Conservation (phyloP, 1,140 invertebrate species). For the Procambarus clarkii region DNA sequence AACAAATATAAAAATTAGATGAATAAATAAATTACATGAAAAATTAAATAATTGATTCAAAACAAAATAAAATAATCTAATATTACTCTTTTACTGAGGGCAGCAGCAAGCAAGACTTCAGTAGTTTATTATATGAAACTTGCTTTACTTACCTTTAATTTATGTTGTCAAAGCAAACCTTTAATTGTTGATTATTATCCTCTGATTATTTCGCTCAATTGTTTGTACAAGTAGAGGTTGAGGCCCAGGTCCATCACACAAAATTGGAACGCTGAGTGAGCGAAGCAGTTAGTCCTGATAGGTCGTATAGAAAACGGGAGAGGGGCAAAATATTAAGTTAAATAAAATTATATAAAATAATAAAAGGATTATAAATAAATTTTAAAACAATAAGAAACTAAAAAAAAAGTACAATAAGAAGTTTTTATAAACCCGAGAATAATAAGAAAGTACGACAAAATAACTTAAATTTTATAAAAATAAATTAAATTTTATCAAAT, state of each 20-base stretch:
- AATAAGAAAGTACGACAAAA: neutral
- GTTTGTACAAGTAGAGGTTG: neutral
- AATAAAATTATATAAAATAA: neutral
- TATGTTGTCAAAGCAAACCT: too few species aligned
- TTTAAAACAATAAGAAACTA: neutral
- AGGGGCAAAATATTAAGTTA: too few species aligned
- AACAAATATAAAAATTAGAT: too few species aligned
- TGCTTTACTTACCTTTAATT: too few species aligned
- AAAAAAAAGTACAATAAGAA: neutral
- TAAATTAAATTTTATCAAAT: neutral
- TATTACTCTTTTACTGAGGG: too few species aligned
- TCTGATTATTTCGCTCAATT: neutral
- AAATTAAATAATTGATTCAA: too few species aligned
- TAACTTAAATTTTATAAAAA: neutral
- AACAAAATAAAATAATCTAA: too few species aligned
- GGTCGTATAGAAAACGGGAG: neutral
- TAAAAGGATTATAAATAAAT: neutral
- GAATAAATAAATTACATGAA: too few species aligned
- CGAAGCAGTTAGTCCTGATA: slow-evolving; percentile 31
- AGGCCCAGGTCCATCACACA: slow-evolving; percentile 17
- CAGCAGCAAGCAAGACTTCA: too few species aligned
- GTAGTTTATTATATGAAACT: too few species aligned
- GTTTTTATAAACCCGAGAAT: neutral
- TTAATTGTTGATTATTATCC: neutral
- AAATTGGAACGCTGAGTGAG: neutral